Conservation (phyloP, 2,888 invertebrate genomes). For the Diachrysia chrysitis region DNA sequence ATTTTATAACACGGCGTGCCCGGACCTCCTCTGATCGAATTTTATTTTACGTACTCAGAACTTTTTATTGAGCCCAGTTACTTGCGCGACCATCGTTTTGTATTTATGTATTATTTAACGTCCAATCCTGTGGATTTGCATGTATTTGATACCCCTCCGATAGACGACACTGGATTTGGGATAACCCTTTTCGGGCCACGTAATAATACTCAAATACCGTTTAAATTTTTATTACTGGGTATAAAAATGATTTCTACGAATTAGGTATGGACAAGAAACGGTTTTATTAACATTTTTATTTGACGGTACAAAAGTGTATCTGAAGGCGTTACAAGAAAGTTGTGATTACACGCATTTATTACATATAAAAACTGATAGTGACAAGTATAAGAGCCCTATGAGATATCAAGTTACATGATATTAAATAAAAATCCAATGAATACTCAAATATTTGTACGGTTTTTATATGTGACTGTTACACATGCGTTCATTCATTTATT, state of each 20-base stretch:
- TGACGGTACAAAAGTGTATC: slow-evolving; percentile 32
- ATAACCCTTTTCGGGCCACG: slow-evolving; percentile 68
- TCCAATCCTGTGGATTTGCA: slow-evolving; percentile 79
- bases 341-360: slow-evolving; percentile 27
- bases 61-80: slow-evolving; percentile 80
- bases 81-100: slow-evolving; percentile 71
- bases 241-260: slow-evolving; percentile 66
- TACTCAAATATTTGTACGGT: background rate
- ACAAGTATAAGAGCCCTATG: background rate
- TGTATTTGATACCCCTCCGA: slow-evolving; percentile 72
- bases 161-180: slow-evolving; percentile 69
- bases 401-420: background rate
- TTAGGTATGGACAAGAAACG: slow-evolving; percentile 57
- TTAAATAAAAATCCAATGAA: background rate
- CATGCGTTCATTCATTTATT: slow-evolving; percentile 10
- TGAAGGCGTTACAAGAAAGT: slow-evolving; percentile 30
- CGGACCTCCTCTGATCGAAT: slow-evolving; percentile 74
- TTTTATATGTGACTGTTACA: background rate
- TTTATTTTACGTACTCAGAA: slow-evolving; percentile 82
- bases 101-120: slow-evolving; percentile 86
- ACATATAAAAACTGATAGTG: background rate
- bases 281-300: slow-evolving; percentile 59
- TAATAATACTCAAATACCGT: slow-evolving; percentile 68
- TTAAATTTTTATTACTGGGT: slow-evolving; percentile 69
- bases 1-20: slow-evolving; percentile 72